These are phyloP conservation scores for Parnassius orleans DNA, from an alignment of 2,888 invertebrate species.

Conservation along the genomic window DNA sequence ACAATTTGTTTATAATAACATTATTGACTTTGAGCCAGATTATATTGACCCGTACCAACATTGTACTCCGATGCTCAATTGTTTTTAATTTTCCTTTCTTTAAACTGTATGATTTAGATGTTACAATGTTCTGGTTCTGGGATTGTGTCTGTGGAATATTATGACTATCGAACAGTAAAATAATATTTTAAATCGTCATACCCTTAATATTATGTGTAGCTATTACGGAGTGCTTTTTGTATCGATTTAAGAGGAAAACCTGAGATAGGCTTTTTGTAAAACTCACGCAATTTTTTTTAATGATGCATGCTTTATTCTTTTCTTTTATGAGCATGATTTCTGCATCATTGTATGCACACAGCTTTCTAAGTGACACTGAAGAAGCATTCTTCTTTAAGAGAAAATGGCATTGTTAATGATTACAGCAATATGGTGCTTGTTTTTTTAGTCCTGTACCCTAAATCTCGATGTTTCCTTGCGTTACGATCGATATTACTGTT, in stretches of 20 bases:
- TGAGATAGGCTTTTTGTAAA: not conserved
- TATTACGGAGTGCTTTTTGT: not conserved
- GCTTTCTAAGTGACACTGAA: slow-evolving; percentile 13
- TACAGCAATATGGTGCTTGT: not conserved
- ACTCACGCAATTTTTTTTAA: too few species aligned
- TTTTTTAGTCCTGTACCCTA: too few species aligned
- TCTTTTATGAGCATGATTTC: slow-evolving; percentile 1
- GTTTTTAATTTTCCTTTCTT: not conserved
- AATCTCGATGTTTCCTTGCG: too few species aligned
- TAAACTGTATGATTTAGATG: too few species aligned
- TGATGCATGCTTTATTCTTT: too few species aligned
- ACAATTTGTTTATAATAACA: slow-evolving; percentile 25
- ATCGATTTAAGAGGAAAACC: not conserved
- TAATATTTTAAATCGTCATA: not conserved
- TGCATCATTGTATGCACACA: slow-evolving; percentile 7
- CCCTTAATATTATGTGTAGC: too few species aligned
- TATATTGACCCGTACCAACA: not conserved
- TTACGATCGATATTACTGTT: too few species aligned
- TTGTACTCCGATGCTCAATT: not conserved
- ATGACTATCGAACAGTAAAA: not conserved
- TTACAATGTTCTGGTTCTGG: not conserved
- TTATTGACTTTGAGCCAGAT: slow-evolving; percentile 7
- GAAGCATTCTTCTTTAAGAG: slow-evolving; percentile 8
- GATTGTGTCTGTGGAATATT: not conserved
- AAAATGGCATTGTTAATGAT: slow-evolving; percentile 17